phyloP scores from a whole-genome alignment of 2,113 vertebrate genomes.

The Neoarius graeffei region DNA sequence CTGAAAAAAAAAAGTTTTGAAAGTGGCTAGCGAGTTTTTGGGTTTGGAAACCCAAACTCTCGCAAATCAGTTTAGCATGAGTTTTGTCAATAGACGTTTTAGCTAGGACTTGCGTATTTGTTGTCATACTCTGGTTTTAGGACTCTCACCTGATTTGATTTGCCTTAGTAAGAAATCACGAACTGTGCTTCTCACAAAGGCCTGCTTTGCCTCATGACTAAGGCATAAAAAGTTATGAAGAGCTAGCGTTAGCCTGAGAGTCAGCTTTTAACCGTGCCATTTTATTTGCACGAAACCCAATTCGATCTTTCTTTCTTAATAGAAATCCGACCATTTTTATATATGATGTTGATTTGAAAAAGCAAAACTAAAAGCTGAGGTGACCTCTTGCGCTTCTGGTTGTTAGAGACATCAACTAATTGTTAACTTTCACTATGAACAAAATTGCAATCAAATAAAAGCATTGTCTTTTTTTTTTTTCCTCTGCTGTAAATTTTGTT shows the following conservation, averaged over 20 bases:
- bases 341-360: not conserved
- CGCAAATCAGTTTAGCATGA: not conserved
- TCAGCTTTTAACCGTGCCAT: not conserved
- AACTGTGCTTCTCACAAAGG: not conserved
- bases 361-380: not conserved
- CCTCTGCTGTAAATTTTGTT: not conserved
- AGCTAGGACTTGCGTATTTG: not conserved
- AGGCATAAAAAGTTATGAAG: not conserved
- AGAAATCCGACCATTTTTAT: not conserved
- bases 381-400: not conserved
- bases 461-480: not conserved
- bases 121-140: not conserved
- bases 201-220: not conserved
- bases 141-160: not conserved
- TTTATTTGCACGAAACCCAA: not conserved
- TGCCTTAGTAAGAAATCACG: not conserved
- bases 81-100: not conserved
- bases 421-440: constrained; percentile 12
- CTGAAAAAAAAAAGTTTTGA: not conserved
- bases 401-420: not conserved
- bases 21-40: not conserved
- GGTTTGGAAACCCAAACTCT: not conserved
- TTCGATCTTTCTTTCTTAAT: not conserved
- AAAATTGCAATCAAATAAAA: not conserved
- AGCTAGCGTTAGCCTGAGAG: not conserved